Conservation (phyloP, 2,797 vertebrate species). For the Karalla daura region DNA sequence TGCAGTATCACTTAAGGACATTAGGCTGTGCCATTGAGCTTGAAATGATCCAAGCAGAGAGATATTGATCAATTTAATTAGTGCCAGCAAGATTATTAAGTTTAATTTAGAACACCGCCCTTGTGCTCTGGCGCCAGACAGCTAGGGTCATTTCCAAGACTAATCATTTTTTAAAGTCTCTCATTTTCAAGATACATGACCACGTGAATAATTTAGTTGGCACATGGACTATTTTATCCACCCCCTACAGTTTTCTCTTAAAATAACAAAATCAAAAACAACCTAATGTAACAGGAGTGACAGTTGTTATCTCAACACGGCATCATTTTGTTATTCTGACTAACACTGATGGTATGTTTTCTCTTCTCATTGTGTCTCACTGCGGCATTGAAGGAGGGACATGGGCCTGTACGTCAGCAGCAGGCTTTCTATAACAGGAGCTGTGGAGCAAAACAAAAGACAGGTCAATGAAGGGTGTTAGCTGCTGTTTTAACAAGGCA, state of each 20-base stretch:
- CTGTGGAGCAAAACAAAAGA: slow-evolving; percentile 40
- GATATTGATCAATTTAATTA: slow-evolving; percentile 3
- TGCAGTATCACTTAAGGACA: not conserved
- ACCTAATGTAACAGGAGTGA: not conserved
- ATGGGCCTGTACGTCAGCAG: slow-evolving; percentile 38
- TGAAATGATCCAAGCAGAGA: not conserved
- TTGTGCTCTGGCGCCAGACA: not conserved
- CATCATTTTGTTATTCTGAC: slow-evolving; percentile 37
- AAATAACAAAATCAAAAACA: not conserved
- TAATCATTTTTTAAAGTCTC: not conserved
- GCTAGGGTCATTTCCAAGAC: not conserved
- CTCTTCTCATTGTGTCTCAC: slow-evolving; percentile 38
- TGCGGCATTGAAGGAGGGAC: slow-evolving; percentile 31
- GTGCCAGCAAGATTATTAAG: not conserved
- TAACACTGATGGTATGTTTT: slow-evolving; percentile 45
- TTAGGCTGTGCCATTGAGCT: slow-evolving; percentile 9
- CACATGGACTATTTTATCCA: not conserved
- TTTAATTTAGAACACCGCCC: not conserved
- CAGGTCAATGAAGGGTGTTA: slow-evolving; percentile 46
- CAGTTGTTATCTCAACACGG: not conserved
- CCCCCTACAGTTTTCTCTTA: not conserved
- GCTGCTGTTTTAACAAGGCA: slow-evolving; percentile 10
- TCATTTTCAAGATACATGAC: not conserved
- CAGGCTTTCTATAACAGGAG: slow-evolving; percentile 32
- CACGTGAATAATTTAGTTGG: not conserved